phyloP scores from a whole-genome alignment of 2,113 vertebrate genomes.

The Lagenorhynchus albirostris region DNA sequence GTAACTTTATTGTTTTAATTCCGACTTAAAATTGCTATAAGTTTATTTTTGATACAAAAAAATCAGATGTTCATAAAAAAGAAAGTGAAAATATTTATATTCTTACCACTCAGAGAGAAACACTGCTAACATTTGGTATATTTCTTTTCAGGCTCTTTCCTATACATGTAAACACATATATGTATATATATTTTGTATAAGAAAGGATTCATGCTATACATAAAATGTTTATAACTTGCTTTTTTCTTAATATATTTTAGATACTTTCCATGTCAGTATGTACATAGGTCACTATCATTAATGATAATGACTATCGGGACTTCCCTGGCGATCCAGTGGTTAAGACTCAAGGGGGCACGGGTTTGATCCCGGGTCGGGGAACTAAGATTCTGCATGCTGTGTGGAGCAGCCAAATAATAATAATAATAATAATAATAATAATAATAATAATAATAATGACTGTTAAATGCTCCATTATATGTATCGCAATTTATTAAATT shows the following conservation, averaged over 20 bases:
- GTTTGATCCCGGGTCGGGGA: not conserved
- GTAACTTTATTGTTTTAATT: not conserved
- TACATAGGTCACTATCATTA: not conserved
- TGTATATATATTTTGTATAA: not conserved
- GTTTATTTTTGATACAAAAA: slow-evolving; percentile 25
- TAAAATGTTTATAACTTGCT: not conserved
- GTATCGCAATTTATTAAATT: not conserved
- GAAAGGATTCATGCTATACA: not conserved
- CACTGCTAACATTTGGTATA: not conserved
- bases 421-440: no score
- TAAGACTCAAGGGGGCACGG: not conserved
- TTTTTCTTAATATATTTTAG: not conserved
- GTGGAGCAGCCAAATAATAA: not conserved
- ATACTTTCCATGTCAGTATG: not conserved
- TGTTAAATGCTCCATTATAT: not conserved
- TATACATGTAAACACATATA: not conserved
- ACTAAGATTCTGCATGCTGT: not conserved
- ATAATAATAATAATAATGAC: not conserved
- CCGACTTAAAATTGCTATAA: not conserved
- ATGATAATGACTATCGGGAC: not conserved
- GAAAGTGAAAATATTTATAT: slow-evolving; percentile 25
- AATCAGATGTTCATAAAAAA: not conserved
- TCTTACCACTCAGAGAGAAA: not conserved
- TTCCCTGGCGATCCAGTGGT: not conserved
- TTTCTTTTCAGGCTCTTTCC: not conserved